Evolutionary conservation across 2,888 invertebrate genomes (phyloP), one percentile per base, ranked within the genome.

Genomic region (Heliconius erato): DNA sequence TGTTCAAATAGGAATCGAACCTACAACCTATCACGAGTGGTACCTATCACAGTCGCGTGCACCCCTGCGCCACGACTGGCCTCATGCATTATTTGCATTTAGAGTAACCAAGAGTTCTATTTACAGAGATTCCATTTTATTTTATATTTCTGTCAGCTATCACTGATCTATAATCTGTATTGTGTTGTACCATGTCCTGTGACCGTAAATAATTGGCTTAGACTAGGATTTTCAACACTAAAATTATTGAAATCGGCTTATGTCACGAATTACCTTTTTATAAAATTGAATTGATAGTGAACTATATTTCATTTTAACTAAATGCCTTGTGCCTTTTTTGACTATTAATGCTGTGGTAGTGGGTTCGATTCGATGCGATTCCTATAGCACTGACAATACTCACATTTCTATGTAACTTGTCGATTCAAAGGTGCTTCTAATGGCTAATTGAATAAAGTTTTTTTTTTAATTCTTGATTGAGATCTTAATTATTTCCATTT

Each of bases 171-270:
- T 23, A 71, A 79, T 71, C 35, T 78, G 40, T 40, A 11, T 40
- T 40, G 28, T n/a, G 63, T 79, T 54, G 35, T 14, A 23, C 59
- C 26, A 26, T 35, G 59, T 59, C 32, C 23, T 59, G 71, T 72
- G 72, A 79, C 71, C 71, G 71, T 32, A 63, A 28, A 71, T 72
- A 79, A 79, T 40, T 65, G 71, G 59, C 32, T 72, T 72, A 72
- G 40, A 28, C 79, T 69, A 35, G 79, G 14, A 59, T 69, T 49
- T 71, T 35, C 69, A 2, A 54, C 54, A 59, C 35, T 79, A 14
- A 26, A 59, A 72, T 79, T 40, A 72, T 59, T 79, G 59, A 63
- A 35, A 59, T 40, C 40, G 72, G 63, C 26, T 72, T 72, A 63
- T 79, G 32, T 9, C 23, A 35, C 19, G 26, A 7, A 63, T 63